phyloP scores from a whole-genome alignment of 2,888 invertebrate species.

The Oscheius sp. region DNA sequence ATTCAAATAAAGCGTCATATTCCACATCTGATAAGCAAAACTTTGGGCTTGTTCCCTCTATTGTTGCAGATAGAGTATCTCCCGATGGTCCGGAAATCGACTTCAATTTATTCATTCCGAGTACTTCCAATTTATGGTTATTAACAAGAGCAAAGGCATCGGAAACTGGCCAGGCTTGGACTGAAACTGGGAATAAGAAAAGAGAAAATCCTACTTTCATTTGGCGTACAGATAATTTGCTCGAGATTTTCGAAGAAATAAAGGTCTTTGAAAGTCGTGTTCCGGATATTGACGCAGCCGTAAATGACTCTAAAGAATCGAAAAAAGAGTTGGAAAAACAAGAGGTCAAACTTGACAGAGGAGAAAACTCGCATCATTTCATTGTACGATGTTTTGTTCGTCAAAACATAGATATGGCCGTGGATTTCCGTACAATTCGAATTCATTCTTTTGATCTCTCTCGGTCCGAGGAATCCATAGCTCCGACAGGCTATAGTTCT shows the following conservation, averaged over 20 bases:
- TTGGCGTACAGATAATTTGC: not conserved
- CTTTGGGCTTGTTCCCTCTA: not conserved
- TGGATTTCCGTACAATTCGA: not conserved
- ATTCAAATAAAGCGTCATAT: not conserved
- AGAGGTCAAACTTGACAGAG: not conserved
- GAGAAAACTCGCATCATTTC: constrained; percentile 2
- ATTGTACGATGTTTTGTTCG: not conserved
- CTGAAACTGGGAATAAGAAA: not conserved
- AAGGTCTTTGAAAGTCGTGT: not conserved
- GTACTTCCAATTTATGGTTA: not conserved
- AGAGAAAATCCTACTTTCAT: not conserved
- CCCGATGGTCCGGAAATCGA: no score
- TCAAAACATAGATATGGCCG: constrained; percentile 1
- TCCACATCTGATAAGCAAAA: not conserved
- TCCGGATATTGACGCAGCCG: constrained; percentile 5
- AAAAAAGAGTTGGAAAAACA: not conserved
- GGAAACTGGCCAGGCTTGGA: not conserved
- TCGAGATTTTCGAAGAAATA: not conserved
- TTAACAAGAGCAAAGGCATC: not conserved
- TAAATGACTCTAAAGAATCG: not conserved
- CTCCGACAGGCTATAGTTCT: constrained; percentile 6
- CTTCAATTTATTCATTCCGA: not conserved
- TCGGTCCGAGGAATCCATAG: not conserved
- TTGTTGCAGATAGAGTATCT: not conserved
- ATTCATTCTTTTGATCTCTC: not conserved